Evolutionary conservation across 2,888 invertebrate species (phyloP).

Genomic region (Galeopsomyia nigrocyanea): DNA sequence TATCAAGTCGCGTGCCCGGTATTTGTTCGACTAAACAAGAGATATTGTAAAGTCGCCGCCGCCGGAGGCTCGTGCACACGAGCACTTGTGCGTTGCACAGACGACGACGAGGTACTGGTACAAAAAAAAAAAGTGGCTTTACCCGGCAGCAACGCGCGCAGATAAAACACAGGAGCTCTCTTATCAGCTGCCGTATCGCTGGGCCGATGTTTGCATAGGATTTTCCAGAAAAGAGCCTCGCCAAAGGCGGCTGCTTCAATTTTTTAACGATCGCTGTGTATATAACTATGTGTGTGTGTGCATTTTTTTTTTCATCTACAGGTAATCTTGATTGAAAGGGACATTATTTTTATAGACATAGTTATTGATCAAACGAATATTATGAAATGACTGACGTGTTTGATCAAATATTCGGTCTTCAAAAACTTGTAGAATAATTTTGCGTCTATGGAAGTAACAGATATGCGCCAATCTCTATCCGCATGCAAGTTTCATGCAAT

Average conservation of each 20-base stretch:
- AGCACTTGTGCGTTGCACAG: too few species aligned
- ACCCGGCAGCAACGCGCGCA: not conserved
- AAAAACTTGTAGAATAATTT: not conserved
- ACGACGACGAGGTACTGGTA: too few species aligned
- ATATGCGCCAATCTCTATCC: not conserved
- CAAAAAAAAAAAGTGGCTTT: constrained; percentile 35
- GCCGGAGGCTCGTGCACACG: not conserved
- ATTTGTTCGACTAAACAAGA: constrained; percentile 66
- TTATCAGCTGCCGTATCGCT: constrained; percentile 37
- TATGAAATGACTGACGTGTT: not conserved
- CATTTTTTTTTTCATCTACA: not conserved
- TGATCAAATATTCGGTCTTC: not conserved
- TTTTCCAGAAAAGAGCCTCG: constrained; percentile 45
- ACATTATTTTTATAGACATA: too few species aligned
- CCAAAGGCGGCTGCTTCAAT: constrained; percentile 14
- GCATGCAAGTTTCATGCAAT: constrained; percentile 13
- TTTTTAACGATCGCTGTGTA: constrained; percentile 11
- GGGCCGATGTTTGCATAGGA: constrained; percentile 42
- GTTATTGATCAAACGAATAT: not conserved
- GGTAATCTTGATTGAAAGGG: too few species aligned
- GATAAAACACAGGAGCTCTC: constrained; percentile 44
- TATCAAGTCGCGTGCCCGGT: constrained; percentile 59
- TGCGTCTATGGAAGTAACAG: not conserved
- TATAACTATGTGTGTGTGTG: not conserved
- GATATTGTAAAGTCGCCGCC: constrained; percentile 33